phyloP scores from a whole-genome alignment of 2,113 vertebrate genomes.

The Stictonetta naevosa region DNA sequence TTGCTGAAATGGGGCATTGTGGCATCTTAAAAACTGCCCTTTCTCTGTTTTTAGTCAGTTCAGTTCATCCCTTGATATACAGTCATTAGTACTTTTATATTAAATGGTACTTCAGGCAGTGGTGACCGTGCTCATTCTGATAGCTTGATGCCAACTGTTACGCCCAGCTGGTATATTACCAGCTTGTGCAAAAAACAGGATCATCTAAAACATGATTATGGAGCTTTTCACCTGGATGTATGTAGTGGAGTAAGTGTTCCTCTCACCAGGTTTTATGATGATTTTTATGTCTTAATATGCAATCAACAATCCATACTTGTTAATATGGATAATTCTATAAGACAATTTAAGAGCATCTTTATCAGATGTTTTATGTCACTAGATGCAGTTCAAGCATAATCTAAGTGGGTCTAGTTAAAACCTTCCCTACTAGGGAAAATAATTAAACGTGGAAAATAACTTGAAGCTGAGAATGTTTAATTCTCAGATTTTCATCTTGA shows the following conservation, averaged over 20 bases:
- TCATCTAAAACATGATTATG: background rate
- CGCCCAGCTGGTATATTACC: background rate
- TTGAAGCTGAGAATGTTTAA: background rate
- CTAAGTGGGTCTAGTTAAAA: background rate
- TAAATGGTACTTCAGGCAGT: background rate
- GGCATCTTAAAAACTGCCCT: background rate
- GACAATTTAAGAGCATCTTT: background rate
- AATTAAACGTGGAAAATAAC: background rate
- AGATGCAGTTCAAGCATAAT: background rate
- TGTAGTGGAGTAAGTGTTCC: rapidly evolving
- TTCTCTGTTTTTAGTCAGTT: background rate
- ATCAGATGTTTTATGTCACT: background rate
- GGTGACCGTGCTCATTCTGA: background rate
- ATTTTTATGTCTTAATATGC: background rate
- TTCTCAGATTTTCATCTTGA: background rate
- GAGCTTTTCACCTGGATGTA: background rate
- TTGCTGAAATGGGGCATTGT: background rate
- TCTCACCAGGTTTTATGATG: background rate
- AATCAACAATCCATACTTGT: background rate
- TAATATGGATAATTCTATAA: background rate
- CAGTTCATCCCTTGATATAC: rapidly evolving
- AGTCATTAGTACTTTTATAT: background rate
- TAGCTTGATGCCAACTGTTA: background rate
- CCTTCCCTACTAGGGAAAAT: background rate
- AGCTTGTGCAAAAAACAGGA: background rate